Evolutionary conservation across 2,888 invertebrate genomes (phyloP), one percentile per base, ranked within the genome.

Genomic region (Fragum sueziense): DNA sequence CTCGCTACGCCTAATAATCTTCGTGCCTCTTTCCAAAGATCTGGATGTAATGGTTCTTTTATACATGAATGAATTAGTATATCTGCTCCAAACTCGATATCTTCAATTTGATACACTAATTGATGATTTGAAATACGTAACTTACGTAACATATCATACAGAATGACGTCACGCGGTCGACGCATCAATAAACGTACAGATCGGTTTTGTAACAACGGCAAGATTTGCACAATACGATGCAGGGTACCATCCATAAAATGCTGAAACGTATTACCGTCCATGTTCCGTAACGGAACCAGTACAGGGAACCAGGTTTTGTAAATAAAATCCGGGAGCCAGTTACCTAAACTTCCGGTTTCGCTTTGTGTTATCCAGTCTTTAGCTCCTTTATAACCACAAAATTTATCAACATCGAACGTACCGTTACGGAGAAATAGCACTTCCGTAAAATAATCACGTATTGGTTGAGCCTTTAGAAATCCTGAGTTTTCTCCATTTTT

Each of bases 191-290:
- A 59, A 17, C 29, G 27, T 17, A 37, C 41, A 7, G 34, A 41
- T 34, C 34, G 37, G 9, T 59, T 52, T 37, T 52, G 33, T 14
- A 76, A 17, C 6, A 70, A 27, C 25, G 70, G 51, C 29, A 71
- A 29, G 20, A 62, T 70, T 33, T 76, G 76, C 9, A 76, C 62
- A 6, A 76, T 54, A 27, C 70, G 70, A 9, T 70, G 75, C 6
- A 75, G 34, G 14, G 70, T 54, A 29, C 75, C 70, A 52, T 75
- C 75, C 4, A 70, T 27, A 22, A 76, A 76, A 51, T 76, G 76
- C 52, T 76, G 76, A 76, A 76, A 76, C 14, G 70, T 70, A 20
- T 62, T 29, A 25, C 67, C 62, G 54, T 71, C 76, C 27, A 52
- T 70, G 17, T 52, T 61, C 27, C 61, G 14, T 22, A 76, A 37